A percentile compares a stretch with the other conserved stretches of the same genome.
Conservation (phyloP, 2,888 invertebrate genomes). For the Dicycla oo region DNA sequence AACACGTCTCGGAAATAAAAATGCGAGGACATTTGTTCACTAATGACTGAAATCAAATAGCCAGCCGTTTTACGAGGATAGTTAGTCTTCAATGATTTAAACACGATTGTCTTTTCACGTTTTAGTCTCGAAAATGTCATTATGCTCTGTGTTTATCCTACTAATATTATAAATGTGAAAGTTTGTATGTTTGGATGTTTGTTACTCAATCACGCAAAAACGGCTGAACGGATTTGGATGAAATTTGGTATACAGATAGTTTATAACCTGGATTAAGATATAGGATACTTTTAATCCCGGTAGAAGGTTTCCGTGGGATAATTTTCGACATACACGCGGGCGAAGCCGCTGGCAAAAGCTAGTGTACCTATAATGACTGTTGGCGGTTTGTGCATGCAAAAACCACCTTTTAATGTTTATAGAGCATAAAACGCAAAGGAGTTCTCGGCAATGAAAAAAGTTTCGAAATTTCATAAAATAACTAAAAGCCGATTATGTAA, state of each 20-base stretch:
- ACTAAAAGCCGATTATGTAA: neutral
- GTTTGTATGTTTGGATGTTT: no score
- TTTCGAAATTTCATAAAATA: neutral
- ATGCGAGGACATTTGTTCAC: slow-evolving; percentile 45
- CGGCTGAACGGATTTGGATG: no score
- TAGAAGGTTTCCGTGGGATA: no score
- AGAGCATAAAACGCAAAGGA: neutral
- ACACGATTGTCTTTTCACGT: neutral
- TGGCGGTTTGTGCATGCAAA: neutral
- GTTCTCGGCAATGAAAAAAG: neutral
- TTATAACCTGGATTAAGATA: no score
- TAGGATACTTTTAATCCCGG: no score
- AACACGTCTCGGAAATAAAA: slow-evolving; percentile 62
- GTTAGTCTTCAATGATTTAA: slow-evolving; percentile 24
- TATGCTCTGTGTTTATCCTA: neutral
- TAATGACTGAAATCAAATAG: slow-evolving; percentile 58
- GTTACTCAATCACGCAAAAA: no score
- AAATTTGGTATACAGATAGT: no score
- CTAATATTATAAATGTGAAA: no score
- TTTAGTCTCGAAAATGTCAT: neutral
- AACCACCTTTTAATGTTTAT: neutral
- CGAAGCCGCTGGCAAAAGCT: no score
- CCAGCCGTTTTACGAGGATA: slow-evolving; percentile 20
- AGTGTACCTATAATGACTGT: no score
- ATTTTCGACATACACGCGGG: no score